phyloP scores from a whole-genome alignment of 1,140 invertebrate genomes.

The Meloidogyne hapla region DNA sequence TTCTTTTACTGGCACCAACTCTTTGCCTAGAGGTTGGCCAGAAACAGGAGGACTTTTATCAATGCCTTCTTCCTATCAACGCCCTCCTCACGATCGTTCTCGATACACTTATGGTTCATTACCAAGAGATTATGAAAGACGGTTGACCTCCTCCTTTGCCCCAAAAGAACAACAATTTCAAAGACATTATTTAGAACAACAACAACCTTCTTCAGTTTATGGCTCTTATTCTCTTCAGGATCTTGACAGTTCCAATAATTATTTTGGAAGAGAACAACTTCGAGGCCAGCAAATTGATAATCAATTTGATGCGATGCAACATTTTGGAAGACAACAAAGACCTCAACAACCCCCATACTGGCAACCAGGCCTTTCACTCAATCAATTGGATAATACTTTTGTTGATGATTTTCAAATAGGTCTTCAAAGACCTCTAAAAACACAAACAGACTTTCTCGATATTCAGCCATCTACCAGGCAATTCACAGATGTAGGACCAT shows the following conservation, averaged over 20 bases:
- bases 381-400: background rate
- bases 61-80: background rate
- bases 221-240: slow-evolving; percentile 1
- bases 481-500: background rate
- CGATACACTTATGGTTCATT: slow-evolving; percentile 55
- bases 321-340: background rate
- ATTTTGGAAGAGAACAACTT: slow-evolving; percentile 11
- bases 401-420: background rate
- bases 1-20: slow-evolving; percentile 34
- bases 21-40: slow-evolving; percentile 28
- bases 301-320: background rate
- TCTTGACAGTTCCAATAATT: background rate
- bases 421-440: background rate
- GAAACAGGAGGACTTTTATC: background rate
- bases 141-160: background rate
- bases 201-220: background rate
- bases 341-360: background rate
- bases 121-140: slow-evolving; percentile 58
- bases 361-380: background rate
- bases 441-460: background rate
- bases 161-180: slow-evolving; percentile 12
- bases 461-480: background rate
- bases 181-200: background rate
- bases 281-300: background rate
- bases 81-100: background rate